These are phyloP conservation scores for Eriosoma lanigerum DNA, from an alignment of 1,140 invertebrate genomes.

Conservation along the genomic window DNA sequence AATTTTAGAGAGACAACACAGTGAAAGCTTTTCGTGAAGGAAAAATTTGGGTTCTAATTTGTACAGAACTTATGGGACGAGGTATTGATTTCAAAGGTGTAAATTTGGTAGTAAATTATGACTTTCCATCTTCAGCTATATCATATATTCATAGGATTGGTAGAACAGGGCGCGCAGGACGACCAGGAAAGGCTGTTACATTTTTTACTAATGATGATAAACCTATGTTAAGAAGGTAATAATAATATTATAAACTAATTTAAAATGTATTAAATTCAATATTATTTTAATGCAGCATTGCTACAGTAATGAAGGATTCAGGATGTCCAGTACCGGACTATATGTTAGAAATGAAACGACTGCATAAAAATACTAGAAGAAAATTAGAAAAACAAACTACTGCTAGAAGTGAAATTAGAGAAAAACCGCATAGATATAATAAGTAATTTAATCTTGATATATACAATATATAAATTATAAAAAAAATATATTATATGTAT, in stretches of 20 bases:
- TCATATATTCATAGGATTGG: slow-evolving; percentile 94
- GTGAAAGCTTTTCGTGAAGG: slow-evolving; percentile 87
- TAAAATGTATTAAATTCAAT: slow-evolving; percentile 15
- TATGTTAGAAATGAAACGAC: slow-evolving; percentile 79
- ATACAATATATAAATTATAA: no score
- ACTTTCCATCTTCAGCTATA: slow-evolving; percentile 89
- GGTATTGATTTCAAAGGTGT: slow-evolving; percentile 98
- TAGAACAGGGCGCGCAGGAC: slow-evolving; percentile 90
- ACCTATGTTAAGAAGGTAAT: slow-evolving; percentile 76
- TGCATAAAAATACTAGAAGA: slow-evolving; percentile 67
- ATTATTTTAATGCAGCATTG: slow-evolving; percentile 68
- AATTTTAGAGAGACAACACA: slow-evolving; percentile 79
- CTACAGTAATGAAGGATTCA: slow-evolving; percentile 80
- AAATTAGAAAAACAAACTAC: slow-evolving; percentile 65
- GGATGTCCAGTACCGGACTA: slow-evolving; percentile 89
- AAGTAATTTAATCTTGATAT: slow-evolving; percentile 25
- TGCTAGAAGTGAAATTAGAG: slow-evolving; percentile 67
- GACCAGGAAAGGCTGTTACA: slow-evolving; percentile 83
- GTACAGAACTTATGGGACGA: slow-evolving; percentile 94
- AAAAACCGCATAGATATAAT: slow-evolving; percentile 55
- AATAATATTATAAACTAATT: background rate
- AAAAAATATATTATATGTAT: no score
- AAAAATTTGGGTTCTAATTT: slow-evolving; percentile 94
- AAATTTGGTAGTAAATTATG: slow-evolving; percentile 96
- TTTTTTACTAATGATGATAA: slow-evolving; percentile 92